A percentile compares a stretch with the other conserved stretches of the same genome.
These are phyloP conservation scores for Myioborus melanocephalus DNA, from an alignment of 2,797 vertebrate genomes.

Conservation along the genomic window DNA sequence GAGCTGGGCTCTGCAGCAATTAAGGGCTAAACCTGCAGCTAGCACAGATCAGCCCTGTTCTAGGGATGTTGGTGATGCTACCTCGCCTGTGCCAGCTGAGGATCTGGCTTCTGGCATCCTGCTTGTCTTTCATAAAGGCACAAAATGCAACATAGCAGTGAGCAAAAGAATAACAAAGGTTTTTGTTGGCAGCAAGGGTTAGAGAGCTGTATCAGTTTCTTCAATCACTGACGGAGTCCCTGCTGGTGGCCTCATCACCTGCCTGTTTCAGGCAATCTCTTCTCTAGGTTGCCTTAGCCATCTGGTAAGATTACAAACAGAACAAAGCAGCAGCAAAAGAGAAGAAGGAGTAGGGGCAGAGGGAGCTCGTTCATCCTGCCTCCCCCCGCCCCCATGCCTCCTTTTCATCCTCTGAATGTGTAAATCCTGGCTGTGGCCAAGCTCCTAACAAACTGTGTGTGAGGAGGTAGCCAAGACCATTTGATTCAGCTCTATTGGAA, in stretches of 20 bases:
- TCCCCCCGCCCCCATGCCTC: background rate
- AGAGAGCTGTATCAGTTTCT: constrained; percentile 24
- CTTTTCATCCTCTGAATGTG: constrained; percentile 34
- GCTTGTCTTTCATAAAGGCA: background rate
- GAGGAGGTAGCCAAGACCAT: constrained; percentile 70
- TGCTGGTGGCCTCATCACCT: constrained; percentile 56
- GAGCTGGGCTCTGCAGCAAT: background rate
- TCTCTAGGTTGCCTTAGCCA: constrained; percentile 42
- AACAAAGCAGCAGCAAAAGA: constrained; percentile 51
- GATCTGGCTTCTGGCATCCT: background rate
- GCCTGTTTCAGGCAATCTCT: constrained; percentile 42
- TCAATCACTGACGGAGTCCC: background rate
- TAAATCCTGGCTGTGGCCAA: constrained; percentile 26
- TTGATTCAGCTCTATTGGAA: constrained; percentile 74
- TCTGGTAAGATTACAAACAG: constrained; percentile 58
- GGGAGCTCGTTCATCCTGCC: background rate
- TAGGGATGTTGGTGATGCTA: background rate
- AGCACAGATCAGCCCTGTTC: background rate
- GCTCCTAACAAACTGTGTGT: constrained; percentile 47
- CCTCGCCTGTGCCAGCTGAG: background rate
- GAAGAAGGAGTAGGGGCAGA: background rate
- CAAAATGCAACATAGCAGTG: background rate
- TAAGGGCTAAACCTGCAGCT: background rate
- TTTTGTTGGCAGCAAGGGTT: constrained; percentile 3
- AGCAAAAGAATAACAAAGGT: constrained; percentile 13